phyloP scores from a whole-genome alignment of 1,140 invertebrate genomes.

The Heterodera carotae region DNA sequence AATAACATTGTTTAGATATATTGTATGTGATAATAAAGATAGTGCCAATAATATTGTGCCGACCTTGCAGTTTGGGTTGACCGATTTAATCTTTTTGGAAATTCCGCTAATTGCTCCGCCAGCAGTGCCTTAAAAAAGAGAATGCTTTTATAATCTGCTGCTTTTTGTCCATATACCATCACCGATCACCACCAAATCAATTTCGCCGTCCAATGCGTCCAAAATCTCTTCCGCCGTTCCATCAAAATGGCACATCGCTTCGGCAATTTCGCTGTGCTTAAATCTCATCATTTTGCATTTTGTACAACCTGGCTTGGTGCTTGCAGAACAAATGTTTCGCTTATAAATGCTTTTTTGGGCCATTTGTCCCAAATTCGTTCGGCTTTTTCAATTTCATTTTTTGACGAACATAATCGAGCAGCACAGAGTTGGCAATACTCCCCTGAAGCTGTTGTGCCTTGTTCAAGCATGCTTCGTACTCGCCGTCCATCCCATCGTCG shows the following conservation, averaged over 20 bases:
- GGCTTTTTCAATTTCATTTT: background rate
- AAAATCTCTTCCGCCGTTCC: constrained; percentile 83
- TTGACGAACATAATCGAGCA: constrained; percentile 82
- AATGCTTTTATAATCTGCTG: background rate
- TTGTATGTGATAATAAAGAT: too few species aligned
- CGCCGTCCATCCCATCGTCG: constrained; percentile 84
- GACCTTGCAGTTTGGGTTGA: constrained; percentile 71
- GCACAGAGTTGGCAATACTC: constrained; percentile 85
- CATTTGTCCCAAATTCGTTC: too few species aligned
- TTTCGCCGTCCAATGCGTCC: constrained; percentile 73
- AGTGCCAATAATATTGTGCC: too few species aligned
- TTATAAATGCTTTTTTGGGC: too few species aligned
- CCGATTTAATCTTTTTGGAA: constrained; percentile 79
- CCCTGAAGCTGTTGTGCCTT: constrained; percentile 80
- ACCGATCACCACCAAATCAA: constrained; percentile 81
- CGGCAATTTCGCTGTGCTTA: constrained; percentile 81
- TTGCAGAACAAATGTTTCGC: too few species aligned
- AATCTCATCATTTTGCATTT: background rate
- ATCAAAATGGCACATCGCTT: constrained; percentile 89
- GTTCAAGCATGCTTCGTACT: constrained; percentile 79
- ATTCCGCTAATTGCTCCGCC: constrained; percentile 84
- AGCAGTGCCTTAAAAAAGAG: constrained; percentile 68
- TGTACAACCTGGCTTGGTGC: too few species aligned
- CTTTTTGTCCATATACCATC: constrained; percentile 70
- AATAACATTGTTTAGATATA: too few species aligned